Conservation (phyloP, 2,797 vertebrate species). For the Hybognathus amarus region DNA sequence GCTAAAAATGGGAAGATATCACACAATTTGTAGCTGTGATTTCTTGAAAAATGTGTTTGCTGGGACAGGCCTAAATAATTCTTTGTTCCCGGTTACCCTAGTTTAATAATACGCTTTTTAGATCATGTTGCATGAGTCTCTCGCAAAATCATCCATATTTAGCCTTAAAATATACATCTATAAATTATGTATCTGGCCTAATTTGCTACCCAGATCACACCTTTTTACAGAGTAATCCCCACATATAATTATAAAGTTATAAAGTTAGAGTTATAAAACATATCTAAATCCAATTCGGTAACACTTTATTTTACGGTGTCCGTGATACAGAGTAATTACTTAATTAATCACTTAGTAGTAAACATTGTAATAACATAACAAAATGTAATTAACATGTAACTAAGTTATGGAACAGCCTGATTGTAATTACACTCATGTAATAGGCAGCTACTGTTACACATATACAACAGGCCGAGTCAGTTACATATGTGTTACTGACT, state of each 20-base stretch:
- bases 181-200: neutral
- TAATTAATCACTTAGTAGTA: too few relatives aligned
- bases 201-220: neutral
- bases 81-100: constrained; percentile 56
- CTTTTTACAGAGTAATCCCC: neutral
- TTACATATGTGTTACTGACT: too few relatives aligned
- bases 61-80: constrained; percentile 68
- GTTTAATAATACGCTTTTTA: constrained; percentile 46
- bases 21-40: constrained; percentile 74
- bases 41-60: constrained; percentile 72
- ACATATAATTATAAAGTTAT: neutral
- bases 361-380: too few relatives aligned
- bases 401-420: too few relatives aligned
- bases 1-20: constrained; percentile 75
- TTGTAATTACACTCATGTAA: too few relatives aligned
- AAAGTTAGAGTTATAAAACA: constrained; percentile 5
- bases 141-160: neutral
- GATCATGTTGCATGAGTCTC: neutral
- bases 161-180: neutral
- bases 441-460: too few relatives aligned
- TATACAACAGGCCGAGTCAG: too few relatives aligned
- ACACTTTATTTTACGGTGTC: too few relatives aligned
- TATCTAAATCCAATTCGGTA: too few relatives aligned
- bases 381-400: too few relatives aligned
- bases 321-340: too few relatives aligned